Conservation (phyloP, 2,113 vertebrate genomes). For the Sterrhoptilus dennistouni region DNA sequence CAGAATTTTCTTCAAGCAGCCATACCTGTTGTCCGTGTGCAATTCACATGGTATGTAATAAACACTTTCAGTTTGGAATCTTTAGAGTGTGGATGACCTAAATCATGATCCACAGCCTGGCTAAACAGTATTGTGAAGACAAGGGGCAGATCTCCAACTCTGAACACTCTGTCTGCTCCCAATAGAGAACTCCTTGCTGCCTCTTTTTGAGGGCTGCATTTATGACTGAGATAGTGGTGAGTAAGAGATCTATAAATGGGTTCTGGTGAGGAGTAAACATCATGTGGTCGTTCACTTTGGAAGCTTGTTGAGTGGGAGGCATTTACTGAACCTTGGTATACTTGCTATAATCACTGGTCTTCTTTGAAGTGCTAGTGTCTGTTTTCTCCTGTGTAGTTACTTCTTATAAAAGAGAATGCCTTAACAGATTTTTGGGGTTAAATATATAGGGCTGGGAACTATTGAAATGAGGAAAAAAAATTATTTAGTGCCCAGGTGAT, state of each 20-base stretch:
- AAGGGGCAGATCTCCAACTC: background rate
- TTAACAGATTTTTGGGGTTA: background rate
- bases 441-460: background rate
- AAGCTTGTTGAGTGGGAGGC: constrained; percentile 56
- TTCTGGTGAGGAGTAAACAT: constrained; percentile 70
- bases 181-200: background rate
- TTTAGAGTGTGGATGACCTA: background rate
- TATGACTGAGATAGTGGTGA: constrained; percentile 57
- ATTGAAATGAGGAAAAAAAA: background rate
- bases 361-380: background rate
- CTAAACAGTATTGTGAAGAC: background rate
- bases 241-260: constrained; percentile 79
- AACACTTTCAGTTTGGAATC: background rate
- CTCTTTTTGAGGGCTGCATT: constrained; percentile 33
- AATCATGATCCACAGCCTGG: background rate
- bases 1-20: background rate
- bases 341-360: constrained; percentile 20
- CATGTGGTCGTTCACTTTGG: constrained; percentile 71
- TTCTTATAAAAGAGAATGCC: background rate
- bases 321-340: constrained; percentile 16
- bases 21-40: background rate
- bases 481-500: background rate
- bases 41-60: background rate
- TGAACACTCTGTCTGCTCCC: background rate
- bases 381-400: background rate